Percentiles rank a stretch among this genome's conserved stretches.
Evolutionary conservation across 2,888 invertebrate genomes (phyloP).

Genomic region (Athetis lepigone): DNA sequence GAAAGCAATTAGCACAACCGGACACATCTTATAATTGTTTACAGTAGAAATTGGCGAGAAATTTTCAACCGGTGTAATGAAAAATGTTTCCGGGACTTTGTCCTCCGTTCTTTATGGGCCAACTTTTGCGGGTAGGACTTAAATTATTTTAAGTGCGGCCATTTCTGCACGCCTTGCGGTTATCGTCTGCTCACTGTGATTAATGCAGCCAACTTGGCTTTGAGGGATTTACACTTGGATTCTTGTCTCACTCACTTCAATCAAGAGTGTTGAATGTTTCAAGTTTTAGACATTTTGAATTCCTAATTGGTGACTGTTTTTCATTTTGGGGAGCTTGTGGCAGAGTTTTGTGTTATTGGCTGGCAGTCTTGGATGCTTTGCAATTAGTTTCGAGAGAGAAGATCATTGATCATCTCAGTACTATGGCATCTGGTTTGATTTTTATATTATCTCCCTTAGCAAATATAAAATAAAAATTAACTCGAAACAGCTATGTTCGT

Average conservation of each 20-base stretch:
- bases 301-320: conserved; percentile 43
- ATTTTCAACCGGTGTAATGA: conserved; percentile 81
- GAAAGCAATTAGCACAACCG: conserved; percentile 76
- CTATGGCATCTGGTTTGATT: not conserved
- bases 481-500: not conserved
- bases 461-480: not conserved
- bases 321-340: conserved; percentile 29
- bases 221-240: conserved; percentile 66
- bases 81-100: conserved; percentile 85
- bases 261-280: conserved; percentile 51
- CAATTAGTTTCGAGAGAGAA: not conserved
- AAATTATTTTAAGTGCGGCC: conserved; percentile 87
- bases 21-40: conserved; percentile 85
- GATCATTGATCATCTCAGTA: not conserved
- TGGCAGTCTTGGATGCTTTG: conserved; percentile 10
- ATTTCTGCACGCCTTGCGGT: conserved; percentile 84
- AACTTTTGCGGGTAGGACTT: conserved; percentile 82
- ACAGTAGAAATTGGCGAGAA: conserved; percentile 75
- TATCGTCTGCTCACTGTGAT: conserved; percentile 82
- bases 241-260: conserved; percentile 58
- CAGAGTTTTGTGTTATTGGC: conserved; percentile 15
- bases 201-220: conserved; percentile 73
- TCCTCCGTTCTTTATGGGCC: conserved; percentile 84
- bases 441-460: not conserved
- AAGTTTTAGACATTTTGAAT: conserved; percentile 32